Evolutionary conservation across 2,113 vertebrate species (phyloP).

Genomic region (Astur gentilis): DNA sequence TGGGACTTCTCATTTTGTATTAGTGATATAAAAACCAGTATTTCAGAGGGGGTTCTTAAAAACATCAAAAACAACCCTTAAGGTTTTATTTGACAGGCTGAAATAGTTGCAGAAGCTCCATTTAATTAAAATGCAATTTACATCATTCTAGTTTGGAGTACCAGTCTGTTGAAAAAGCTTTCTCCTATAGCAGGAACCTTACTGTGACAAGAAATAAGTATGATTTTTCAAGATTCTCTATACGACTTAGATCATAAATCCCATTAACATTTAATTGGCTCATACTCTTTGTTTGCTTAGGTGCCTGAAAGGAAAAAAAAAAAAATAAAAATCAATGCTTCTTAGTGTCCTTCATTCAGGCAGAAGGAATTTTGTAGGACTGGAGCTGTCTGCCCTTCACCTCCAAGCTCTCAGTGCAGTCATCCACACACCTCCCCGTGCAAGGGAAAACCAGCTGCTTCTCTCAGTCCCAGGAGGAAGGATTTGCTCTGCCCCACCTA

Average conservation of each 20-base stretch:
- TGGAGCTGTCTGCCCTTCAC: background rate
- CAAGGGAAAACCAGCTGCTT: background rate
- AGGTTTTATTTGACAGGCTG: background rate
- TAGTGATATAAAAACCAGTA: background rate
- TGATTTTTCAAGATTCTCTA: background rate
- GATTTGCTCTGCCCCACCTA: background rate
- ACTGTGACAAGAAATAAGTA: background rate
- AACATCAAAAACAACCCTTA: background rate
- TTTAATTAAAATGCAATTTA: background rate
- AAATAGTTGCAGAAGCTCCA: background rate
- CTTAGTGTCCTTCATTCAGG: background rate
- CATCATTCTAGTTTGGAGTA: background rate
- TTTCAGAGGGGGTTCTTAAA: background rate
- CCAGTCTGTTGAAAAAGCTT: background rate
- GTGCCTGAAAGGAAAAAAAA: background rate
- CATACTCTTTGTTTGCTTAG: background rate
- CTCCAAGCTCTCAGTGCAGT: background rate
- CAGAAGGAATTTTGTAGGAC: background rate
- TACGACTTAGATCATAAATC: background rate
- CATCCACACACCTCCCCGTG: fast-evolving
- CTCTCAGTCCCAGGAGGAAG: background rate
- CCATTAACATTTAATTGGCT: constrained; percentile 15
- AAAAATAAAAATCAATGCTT: background rate
- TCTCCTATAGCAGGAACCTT: background rate
- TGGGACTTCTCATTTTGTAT: background rate